Evolutionary conservation across 2,888 invertebrate species (phyloP), one percentile per base, ranked within the genome.

Genomic region (Chaitophorus viminalis): DNA sequence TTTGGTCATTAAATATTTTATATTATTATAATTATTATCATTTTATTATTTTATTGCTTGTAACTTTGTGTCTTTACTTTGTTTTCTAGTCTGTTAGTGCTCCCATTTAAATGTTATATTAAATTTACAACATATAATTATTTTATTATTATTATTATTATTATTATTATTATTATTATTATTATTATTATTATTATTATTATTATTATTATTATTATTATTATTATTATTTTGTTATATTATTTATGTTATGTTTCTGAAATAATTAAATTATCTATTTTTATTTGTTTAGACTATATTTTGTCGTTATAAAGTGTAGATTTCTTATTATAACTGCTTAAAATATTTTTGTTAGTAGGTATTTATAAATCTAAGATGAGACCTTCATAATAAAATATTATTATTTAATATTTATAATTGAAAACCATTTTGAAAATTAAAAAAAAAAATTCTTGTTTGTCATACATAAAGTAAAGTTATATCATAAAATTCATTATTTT

Each of bases 51-150:
- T 75, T 87, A 81, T 87, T 87, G 81, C 87, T 81, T 87, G 78
- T 87, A 81, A 79, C 77, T 76, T 77, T 84, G 52, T 85, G n/a
- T 78, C n/a, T 79, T 87, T 87, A 87, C 74, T 81, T 72, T 36
- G 85, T 81, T 87, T 85, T 87, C 87, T 87, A 87, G 87, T 87
- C 87, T 72, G 25, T 81, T 87, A 87, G 87, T 75, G 87, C 87
- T 79, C 87, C 86, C 39, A 81, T 81, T 5, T 76, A 74, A n/a
- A 60, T 87, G 54, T 81, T 87, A 60, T 87, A n/a, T 65, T 33
- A 46, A 46, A 46, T 82, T 60, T 82, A 31, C 74, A 46, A 68
- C 31, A 85, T 77, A 68, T 52, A 36, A 75, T 39, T 39, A 60
- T 65, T 17, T n/a, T 31, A n/a, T 77, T 77, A 36, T 70, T 70